Percentiles rank a stretch among this genome's conserved stretches.
Evolutionary conservation across 2,113 vertebrate species (phyloP).

Genomic region (Myotis lucifugus): DNA sequence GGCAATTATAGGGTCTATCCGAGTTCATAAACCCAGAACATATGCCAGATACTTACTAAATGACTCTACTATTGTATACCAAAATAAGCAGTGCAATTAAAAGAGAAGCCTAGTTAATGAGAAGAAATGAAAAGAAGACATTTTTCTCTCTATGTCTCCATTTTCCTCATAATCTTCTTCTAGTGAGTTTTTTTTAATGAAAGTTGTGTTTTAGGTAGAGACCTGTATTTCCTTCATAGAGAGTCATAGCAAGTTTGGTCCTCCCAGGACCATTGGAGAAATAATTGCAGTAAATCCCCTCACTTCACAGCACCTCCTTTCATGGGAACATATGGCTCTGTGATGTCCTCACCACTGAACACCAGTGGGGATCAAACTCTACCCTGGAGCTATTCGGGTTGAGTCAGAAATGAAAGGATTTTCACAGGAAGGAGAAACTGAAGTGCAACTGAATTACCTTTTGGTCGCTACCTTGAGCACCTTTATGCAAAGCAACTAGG

Average conservation of each 20-base stretch:
- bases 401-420: conserved; percentile 48
- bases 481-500: neutral
- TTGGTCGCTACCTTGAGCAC: neutral
- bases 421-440: conserved; percentile 34
- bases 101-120: neutral
- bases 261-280: conserved; percentile 7
- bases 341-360: conserved; percentile 13
- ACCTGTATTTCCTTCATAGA: neutral
- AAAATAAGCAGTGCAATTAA: neutral
- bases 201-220: neutral
- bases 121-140: neutral
- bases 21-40: conserved; percentile 10
- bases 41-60: neutral
- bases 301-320: neutral
- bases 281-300: conserved; percentile 32
- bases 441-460: neutral
- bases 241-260: neutral
- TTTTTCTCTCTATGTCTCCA: neutral
- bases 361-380: conserved; percentile 21
- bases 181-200: neutral
- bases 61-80: neutral
- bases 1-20: neutral
- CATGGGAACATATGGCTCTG: conserved; percentile 10
- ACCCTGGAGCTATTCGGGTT: conserved; percentile 21
- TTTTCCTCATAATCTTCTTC: conserved; percentile 10